Conservation (phyloP, 2,888 invertebrate species). For the Pristionchus japonicus region DNA sequence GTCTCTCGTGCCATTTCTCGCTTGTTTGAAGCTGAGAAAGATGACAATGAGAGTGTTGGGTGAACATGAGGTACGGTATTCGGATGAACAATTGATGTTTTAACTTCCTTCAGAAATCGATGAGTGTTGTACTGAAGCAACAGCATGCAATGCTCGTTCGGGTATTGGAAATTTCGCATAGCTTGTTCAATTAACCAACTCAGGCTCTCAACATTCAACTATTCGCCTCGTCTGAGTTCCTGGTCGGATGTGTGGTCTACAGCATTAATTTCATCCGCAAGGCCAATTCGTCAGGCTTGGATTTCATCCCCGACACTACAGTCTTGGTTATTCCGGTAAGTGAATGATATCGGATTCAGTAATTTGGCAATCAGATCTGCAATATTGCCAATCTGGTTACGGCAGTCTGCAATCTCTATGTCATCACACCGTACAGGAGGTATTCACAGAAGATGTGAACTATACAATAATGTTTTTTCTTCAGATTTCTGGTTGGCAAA, state of each 20-base stretch:
- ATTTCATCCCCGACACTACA: background rate
- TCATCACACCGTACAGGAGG: background rate
- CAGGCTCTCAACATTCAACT: background rate
- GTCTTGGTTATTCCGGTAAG: background rate
- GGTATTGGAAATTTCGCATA: too few relatives aligned
- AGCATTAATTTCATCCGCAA: background rate
- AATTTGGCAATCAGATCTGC: background rate
- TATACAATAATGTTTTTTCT: background rate
- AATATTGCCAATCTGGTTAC: background rate
- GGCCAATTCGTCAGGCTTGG: background rate
- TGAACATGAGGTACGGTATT: background rate
- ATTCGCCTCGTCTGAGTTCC: background rate
- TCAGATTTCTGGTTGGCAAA: background rate
- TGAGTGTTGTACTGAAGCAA: background rate
- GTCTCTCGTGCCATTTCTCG: background rate
- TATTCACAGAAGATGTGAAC: background rate
- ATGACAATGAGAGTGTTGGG: background rate
- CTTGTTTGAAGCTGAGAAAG: background rate
- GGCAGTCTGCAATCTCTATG: background rate
- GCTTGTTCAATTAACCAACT: too few relatives aligned
- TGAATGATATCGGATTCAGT: background rate
- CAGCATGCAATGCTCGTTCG: background rate
- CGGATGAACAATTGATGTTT: too few relatives aligned
- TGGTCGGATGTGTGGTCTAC: background rate
- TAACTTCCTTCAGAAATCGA: background rate